Evolutionary conservation across 2,888 invertebrate species (phyloP), one percentile per base, ranked within the genome.

Genomic region (Noctua comes): DNA sequence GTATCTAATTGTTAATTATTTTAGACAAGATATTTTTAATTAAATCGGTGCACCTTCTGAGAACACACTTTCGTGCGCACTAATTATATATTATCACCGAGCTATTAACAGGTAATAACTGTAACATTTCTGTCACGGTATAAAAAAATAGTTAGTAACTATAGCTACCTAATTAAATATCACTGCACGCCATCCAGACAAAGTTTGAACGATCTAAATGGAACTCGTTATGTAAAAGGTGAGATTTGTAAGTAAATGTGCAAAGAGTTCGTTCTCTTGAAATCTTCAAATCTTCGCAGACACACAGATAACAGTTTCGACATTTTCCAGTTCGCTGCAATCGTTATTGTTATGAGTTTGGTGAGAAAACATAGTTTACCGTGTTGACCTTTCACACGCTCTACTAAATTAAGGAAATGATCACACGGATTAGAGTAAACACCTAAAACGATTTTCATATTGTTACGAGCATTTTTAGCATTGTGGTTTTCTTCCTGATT

Each of bases 321-420:
- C 83, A 91, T 87, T 88, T 80, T 80, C 87, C 85, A 85, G 82
- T 85, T 88, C 77, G 80, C 81, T 88, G 84, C 86, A 90, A 87
- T 73, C 83, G 76, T 87, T 79, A 82, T 86, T 87, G 85, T 89
- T 62, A 57, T 70, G 83, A 62, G 76, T 77, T 73, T 74, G 75
- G 77, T 79, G 80, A 76, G 84, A 85, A 86, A 86, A 84, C 66
- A 79, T 76, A 80, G 82, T 88, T 84, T 77, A 77, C 80, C 73
- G 78, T 84, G 80, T 74, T 90, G 91, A 91, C 90, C 91, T 92
- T 92, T 94, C 93, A 86, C 94, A 92, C 90, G 92, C 83, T 89
- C 89, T 81, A 89, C 84, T 86, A 86, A 90, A 86, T 87, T 85
- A 87, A 80, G 87, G 87, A 88, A 89, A 86, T 79, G 59, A 83